Evolutionary conservation across 2,797 vertebrate genomes (phyloP).

Genomic region (Falco rusticolus): DNA sequence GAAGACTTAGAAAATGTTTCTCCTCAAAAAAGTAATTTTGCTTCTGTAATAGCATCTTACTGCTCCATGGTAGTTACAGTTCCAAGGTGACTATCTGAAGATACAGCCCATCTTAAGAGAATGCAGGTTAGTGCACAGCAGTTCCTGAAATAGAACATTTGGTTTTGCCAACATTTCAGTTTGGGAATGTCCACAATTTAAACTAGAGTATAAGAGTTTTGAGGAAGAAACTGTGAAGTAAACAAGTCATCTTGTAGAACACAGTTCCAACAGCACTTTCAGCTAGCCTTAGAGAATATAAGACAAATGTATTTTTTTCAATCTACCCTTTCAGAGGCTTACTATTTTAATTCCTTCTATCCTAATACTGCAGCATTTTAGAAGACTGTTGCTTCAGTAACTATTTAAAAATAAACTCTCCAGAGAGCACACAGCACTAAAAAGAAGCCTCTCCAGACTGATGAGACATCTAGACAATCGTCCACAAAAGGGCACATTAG

Average conservation of each 20-base stretch:
- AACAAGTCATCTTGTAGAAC: not conserved
- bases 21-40: not conserved
- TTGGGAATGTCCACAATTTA: not conserved
- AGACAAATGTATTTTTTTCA: not conserved
- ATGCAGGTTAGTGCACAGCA: not conserved
- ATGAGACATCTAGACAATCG: conserved; percentile 39
- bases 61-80: not conserved
- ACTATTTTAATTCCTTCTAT: not conserved
- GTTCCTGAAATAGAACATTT: not conserved
- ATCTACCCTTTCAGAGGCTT: not conserved
- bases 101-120: not conserved
- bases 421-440: not conserved
- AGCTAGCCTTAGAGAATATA: not conserved
- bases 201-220: not conserved
- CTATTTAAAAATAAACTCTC: conserved; percentile 49
- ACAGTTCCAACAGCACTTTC: not conserved
- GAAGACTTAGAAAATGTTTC: not conserved
- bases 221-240: not conserved
- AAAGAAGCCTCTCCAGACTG: conserved; percentile 36
- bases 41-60: not conserved
- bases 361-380: not conserved
- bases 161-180: not conserved
- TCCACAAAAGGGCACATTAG: conserved; percentile 33
- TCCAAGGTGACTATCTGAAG: not conserved
- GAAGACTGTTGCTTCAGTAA: conserved; percentile 15